phyloP scores from a whole-genome alignment of 2,888 invertebrate species.

The Pterostichus madidus region DNA sequence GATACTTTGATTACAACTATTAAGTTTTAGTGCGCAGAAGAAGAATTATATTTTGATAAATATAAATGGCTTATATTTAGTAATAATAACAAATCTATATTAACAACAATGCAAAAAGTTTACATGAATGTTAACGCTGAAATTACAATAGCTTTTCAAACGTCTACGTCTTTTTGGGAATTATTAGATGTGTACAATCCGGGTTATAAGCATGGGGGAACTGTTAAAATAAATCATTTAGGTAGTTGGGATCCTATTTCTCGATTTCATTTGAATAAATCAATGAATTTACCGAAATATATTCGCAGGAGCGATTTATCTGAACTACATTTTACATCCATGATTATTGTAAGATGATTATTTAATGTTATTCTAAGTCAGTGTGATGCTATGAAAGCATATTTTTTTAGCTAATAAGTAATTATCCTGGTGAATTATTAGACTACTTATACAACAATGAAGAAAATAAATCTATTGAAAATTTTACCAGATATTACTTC shows the following conservation, averaged over 20 bases:
- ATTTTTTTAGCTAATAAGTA: conserved; percentile 18
- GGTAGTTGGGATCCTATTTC: conserved; percentile 33
- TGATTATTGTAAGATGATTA: conserved; percentile 1
- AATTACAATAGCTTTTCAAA: conserved; percentile 34
- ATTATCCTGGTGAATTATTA: conserved; percentile 49
- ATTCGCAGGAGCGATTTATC: conserved; percentile 36
- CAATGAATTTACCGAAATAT: conserved; percentile 34
- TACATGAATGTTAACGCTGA: conserved; percentile 45
- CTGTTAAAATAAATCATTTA: conserved; percentile 27
- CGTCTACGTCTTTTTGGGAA: conserved; percentile 11
- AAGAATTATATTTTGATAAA: conserved; percentile 48
- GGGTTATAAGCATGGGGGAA: conserved; percentile 25
- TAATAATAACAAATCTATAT: background rate
- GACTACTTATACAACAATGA: conserved; percentile 60
- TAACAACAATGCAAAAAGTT: conserved; percentile 9
- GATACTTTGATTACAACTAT: background rate
- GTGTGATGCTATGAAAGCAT: background rate
- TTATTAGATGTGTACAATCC: conserved; percentile 59
- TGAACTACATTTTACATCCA: conserved; percentile 21
- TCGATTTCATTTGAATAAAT: conserved; percentile 12
- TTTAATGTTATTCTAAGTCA: too few species aligned
- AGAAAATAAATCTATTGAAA: conserved; percentile 55
- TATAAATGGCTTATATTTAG: conserved; percentile 57
- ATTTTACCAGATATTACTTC: conserved; percentile 50
- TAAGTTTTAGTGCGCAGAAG: conserved; percentile 33